These are phyloP conservation scores for Euphonia xanthogaster DNA, from an alignment of 2,797 vertebrate genomes.

Conservation along the genomic window DNA sequence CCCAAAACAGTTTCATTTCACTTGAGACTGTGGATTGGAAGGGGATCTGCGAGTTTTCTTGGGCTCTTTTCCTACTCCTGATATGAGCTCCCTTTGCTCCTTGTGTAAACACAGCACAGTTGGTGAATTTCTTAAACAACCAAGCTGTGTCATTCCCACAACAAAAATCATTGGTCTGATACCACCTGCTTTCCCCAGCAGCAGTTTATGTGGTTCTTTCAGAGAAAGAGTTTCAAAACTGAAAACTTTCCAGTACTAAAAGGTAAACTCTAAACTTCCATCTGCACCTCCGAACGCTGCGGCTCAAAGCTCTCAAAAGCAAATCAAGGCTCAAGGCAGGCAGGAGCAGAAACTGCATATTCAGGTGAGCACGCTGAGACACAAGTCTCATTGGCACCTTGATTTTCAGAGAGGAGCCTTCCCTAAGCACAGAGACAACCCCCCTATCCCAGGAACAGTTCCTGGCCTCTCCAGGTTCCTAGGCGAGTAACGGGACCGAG, in stretches of 20 bases:
- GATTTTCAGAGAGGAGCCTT: background rate
- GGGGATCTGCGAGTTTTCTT: background rate
- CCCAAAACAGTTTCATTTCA: background rate
- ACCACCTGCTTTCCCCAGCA: background rate
- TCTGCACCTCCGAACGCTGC: background rate
- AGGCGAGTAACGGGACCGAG: accelerated
- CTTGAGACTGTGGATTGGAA: background rate
- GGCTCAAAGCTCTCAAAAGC: background rate
- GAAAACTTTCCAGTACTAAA: background rate
- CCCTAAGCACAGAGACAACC: background rate
- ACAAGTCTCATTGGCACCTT: background rate
- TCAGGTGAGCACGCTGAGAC: background rate
- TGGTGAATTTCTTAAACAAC: background rate
- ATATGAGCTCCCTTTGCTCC: background rate
- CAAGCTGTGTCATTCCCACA: background rate
- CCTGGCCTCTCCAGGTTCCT: background rate
- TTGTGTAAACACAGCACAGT: background rate
- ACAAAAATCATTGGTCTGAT: background rate
- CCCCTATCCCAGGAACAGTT: background rate
- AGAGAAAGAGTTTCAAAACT: background rate
- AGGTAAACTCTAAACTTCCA: background rate
- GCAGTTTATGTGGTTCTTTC: background rate
- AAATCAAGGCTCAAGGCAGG: background rate
- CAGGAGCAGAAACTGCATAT: background rate
- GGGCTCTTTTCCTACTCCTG: background rate